These are phyloP conservation scores for Heliconius sara DNA, from an alignment of 2,888 invertebrate species.

Conservation along the genomic window DNA sequence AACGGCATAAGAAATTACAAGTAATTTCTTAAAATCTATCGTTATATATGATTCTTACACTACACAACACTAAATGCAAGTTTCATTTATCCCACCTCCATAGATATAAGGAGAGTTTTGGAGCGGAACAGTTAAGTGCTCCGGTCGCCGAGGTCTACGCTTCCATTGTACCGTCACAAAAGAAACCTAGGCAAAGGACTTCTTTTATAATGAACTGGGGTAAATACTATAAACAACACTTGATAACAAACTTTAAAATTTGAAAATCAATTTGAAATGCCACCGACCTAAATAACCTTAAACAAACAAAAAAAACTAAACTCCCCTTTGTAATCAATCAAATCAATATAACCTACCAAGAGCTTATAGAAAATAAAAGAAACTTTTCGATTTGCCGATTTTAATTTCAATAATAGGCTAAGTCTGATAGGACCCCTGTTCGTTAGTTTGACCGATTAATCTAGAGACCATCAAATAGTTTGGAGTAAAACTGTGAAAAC, in stretches of 20 bases:
- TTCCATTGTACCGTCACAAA: constrained; percentile 41
- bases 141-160: constrained; percentile 38
- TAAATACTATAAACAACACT: constrained; percentile 30
- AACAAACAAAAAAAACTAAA: not conserved
- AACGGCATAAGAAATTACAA: too few relatives aligned
- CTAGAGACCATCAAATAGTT: too few relatives aligned
- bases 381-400: not conserved
- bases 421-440: not conserved
- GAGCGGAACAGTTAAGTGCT: constrained; percentile 41
- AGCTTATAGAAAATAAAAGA: not conserved
- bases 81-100: constrained; percentile 24
- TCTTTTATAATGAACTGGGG: constrained; percentile 37
- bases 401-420: not conserved
- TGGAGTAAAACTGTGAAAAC: too few relatives aligned
- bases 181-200: constrained; percentile 43
- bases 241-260: constrained; percentile 28
- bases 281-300: not conserved
- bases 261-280: constrained; percentile 11
- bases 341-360: not conserved
- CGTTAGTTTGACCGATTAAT: too few relatives aligned
- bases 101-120: constrained; percentile 33
- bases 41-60: not conserved
- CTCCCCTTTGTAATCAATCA: not conserved
- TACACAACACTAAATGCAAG: constrained; percentile 20
- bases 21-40: not conserved